These are phyloP conservation scores for Arenaria interpres DNA, from an alignment of 2,113 vertebrate species.

Conservation along the genomic window DNA sequence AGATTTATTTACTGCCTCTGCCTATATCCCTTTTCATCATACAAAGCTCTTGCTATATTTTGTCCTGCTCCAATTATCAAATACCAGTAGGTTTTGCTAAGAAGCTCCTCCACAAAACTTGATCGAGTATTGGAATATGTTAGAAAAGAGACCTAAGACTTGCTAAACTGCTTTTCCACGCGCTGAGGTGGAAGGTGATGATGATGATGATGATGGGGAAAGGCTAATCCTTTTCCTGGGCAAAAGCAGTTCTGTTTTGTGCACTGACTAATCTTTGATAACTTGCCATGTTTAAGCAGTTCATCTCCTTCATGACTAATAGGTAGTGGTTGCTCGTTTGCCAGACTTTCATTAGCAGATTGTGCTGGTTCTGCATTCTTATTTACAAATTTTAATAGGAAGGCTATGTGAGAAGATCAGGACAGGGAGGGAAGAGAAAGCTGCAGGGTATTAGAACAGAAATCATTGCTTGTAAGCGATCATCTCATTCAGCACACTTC, in stretches of 20 bases:
- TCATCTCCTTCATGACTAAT: slow-evolving; percentile 5
- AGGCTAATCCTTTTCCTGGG: slow-evolving; percentile 33
- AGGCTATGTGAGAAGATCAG: not conserved
- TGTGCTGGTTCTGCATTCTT: slow-evolving; percentile 12
- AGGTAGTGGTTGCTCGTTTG: not conserved
- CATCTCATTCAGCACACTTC: not conserved
- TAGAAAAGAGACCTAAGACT: not conserved
- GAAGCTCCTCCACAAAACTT: not conserved
- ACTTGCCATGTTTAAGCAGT: slow-evolving; percentile 20
- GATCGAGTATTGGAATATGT: not conserved
- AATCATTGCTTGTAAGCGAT: not conserved
- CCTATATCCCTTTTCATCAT: not conserved
- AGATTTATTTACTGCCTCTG: not conserved
- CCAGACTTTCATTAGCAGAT: not conserved
- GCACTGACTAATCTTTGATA: slow-evolving; percentile 28
- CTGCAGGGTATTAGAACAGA: not conserved
- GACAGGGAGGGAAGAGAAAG: not conserved
- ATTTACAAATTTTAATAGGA: not conserved
- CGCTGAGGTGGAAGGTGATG: not conserved
- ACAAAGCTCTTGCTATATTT: not conserved
- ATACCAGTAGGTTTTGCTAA: not conserved
- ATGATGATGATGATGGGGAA: not conserved
- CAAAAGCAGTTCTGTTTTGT: slow-evolving; percentile 5
- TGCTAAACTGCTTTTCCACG: slow-evolving; percentile 31
- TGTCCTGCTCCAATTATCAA: not conserved